phyloP scores from a whole-genome alignment of 2,797 vertebrate species.

The Gadopsis marmoratus region DNA sequence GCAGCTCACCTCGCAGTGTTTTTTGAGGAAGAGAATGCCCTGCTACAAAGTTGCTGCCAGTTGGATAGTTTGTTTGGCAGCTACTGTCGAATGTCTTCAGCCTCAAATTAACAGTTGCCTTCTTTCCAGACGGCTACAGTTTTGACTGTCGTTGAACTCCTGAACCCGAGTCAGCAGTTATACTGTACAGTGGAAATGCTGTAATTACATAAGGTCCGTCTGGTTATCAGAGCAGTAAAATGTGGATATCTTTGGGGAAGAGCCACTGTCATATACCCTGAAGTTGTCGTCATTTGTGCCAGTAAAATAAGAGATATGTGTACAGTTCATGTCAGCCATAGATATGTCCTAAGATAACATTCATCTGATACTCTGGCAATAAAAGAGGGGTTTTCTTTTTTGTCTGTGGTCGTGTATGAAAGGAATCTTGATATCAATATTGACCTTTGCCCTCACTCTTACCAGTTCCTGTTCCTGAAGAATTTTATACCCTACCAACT shows the following conservation, averaged over 20 bases:
- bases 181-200: slow-evolving; percentile 7
- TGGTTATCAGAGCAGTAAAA: slow-evolving; percentile 30
- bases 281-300: slow-evolving; percentile 26
- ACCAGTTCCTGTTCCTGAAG: neutral
- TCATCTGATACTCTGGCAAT: neutral
- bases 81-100: slow-evolving; percentile 56
- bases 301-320: slow-evolving; percentile 43
- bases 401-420: neutral
- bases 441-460: slow-evolving; percentile 32
- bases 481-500: neutral
- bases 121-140: slow-evolving; percentile 38
- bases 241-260: neutral
- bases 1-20: slow-evolving; percentile 51
- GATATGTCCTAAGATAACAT: neutral
- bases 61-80: slow-evolving; percentile 65
- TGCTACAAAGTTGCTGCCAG: slow-evolving; percentile 50
- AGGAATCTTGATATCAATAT: neutral
- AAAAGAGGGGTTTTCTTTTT: slow-evolving; percentile 12
- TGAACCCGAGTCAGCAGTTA: slow-evolving; percentile 29
- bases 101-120: slow-evolving; percentile 59
- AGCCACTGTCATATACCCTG: slow-evolving; percentile 10
- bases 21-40: slow-evolving; percentile 55
- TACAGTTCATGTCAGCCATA: slow-evolving; percentile 40
- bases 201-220: neutral
- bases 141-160: slow-evolving; percentile 38